phyloP scores from a whole-genome alignment of 2,113 vertebrate species.

The Gopherus flavomarginatus region DNA sequence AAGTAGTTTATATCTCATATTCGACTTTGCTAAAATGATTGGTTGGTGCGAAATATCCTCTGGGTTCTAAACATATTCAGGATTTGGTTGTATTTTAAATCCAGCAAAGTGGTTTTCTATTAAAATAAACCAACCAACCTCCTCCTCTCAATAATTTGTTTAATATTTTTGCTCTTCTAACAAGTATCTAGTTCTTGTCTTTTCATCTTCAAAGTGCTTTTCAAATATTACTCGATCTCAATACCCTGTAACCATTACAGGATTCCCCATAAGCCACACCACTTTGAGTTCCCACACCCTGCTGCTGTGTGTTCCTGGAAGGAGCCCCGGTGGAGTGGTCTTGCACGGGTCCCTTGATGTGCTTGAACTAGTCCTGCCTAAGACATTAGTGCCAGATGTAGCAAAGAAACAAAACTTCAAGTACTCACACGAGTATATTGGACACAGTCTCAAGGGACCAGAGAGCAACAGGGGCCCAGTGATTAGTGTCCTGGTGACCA shows the following conservation, averaged over 20 bases:
- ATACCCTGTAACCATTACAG: neutral
- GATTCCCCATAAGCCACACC: neutral
- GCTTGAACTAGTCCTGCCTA: neutral
- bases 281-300: neutral
- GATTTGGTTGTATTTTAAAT: neutral
- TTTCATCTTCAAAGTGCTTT: neutral
- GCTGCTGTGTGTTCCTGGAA: neutral
- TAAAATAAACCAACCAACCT: neutral
- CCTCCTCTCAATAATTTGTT: neutral
- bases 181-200: neutral
- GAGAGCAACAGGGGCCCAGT: neutral
- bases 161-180: neutral
- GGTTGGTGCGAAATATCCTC: neutral
- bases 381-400: neutral
- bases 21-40: neutral
- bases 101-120: neutral
- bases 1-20: neutral
- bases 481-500: neutral
- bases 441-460: neutral
- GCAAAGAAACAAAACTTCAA: neutral
- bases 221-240: neutral
- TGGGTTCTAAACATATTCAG: neutral
- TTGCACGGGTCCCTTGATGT: neutral
- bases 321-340: neutral
- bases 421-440: accelerated